Conservation (phyloP, 2,113 vertebrate genomes). For the Hyaena hyaena region DNA sequence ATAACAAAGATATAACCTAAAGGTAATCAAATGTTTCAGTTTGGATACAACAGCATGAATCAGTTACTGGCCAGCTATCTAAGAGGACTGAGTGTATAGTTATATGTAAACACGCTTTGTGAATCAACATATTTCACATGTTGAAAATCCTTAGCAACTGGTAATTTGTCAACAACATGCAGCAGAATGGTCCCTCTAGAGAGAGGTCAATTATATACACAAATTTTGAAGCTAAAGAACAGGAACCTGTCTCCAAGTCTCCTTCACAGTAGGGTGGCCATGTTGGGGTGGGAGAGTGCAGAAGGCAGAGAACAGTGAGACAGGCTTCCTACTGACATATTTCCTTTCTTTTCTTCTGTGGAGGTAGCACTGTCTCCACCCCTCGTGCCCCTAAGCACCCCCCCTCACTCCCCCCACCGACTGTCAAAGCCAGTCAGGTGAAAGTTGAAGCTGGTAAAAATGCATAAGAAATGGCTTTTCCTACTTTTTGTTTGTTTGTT, state of each 20-base stretch:
- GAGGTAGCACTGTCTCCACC: background rate
- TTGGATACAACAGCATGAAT: background rate
- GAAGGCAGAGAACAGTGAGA: background rate
- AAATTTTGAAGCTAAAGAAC: background rate
- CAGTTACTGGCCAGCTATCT: background rate
- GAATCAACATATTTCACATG: background rate
- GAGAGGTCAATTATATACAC: background rate
- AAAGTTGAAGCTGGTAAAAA: background rate
- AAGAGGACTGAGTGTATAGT: background rate
- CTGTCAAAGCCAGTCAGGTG: background rate
- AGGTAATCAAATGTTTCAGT: background rate
- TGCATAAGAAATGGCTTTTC: background rate
- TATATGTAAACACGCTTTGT: background rate
- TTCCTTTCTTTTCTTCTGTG: background rate
- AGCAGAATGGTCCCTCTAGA: background rate
- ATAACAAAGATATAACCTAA: background rate
- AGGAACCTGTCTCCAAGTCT: background rate
- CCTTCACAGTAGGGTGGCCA: fast-evolving
- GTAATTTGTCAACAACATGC: background rate
- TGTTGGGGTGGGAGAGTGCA: fast-evolving
- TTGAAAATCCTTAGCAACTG: background rate
- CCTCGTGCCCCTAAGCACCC: no score
- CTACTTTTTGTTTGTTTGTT: background rate
- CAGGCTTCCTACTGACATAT: background rate
- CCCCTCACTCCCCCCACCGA: no score